Percentiles rank a stretch among this genome's conserved stretches.
These are phyloP conservation scores for Aphis craccivora DNA, from an alignment of 1,140 invertebrate species.

Conservation along the genomic window DNA sequence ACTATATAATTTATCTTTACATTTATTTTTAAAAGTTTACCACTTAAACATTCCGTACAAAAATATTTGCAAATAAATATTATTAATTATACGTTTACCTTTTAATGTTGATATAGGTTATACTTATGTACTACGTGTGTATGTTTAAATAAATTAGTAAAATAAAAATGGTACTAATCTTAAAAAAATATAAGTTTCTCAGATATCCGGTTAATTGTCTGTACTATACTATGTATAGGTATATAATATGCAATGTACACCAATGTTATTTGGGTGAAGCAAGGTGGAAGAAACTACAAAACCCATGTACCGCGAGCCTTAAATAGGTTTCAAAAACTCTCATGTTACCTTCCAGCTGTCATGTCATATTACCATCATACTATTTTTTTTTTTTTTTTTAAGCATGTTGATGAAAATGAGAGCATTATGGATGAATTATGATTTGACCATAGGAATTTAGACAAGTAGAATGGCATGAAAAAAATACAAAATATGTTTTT, in stretches of 20 bases:
- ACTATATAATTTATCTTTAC: not conserved
- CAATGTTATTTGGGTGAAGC: constrained; percentile 42
- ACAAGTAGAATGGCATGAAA: constrained; percentile 18
- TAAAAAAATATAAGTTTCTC: constrained; percentile 22
- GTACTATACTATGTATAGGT: not conserved
- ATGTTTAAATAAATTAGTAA: not conserved
- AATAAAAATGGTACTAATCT: constrained; percentile 27
- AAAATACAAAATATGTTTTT: not conserved
- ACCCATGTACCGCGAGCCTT: constrained; percentile 49
- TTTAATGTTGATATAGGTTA: not conserved
- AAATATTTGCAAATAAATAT: not conserved
- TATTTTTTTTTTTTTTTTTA: constrained; percentile 34
- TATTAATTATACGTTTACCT: not conserved
- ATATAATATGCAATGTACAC: constrained; percentile 32
- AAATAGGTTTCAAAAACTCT: constrained; percentile 46
- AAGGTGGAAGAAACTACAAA: constrained; percentile 54
- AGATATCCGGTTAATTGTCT: constrained; percentile 53
- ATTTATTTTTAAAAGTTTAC: not conserved
- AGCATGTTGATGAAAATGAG: constrained; percentile 26
- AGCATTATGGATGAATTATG: constrained; percentile 39
- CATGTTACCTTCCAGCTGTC: constrained; percentile 55
- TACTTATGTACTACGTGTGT: not conserved
- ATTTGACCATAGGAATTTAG: constrained; percentile 35
- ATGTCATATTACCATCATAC: constrained; percentile 34
- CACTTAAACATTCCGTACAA: not conserved